Percentiles rank a stretch among this genome's conserved stretches.
phyloP scores from a whole-genome alignment of 2,797 vertebrate species.

The Anableps anableps region DNA sequence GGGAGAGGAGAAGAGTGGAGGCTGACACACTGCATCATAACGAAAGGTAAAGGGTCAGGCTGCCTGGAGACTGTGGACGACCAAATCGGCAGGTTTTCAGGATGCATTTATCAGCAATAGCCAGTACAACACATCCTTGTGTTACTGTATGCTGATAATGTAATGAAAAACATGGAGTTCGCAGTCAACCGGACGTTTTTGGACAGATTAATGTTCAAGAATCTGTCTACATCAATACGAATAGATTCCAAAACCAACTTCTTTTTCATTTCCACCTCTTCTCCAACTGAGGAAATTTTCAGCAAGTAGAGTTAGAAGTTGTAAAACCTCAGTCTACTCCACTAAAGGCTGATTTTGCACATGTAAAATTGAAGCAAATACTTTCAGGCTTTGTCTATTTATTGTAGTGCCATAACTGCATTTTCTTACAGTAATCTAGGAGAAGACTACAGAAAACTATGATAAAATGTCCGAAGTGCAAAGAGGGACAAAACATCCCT shows the following conservation, averaged over 20 bases:
- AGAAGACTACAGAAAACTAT: no score
- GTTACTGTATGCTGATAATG: not conserved
- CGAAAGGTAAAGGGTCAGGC: conserved; percentile 37
- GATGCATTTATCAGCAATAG: not conserved
- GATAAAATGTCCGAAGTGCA: no score
- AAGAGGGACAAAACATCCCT: no score
- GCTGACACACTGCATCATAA: conserved; percentile 49
- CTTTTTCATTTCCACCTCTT: no score
- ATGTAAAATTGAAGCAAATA: not conserved
- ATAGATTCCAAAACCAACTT: no score
- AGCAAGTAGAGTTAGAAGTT: no score
- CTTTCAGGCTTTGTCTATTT: not conserved
- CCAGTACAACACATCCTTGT: not conserved
- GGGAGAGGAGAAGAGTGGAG: conserved; percentile 28
- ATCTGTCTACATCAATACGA: no score
- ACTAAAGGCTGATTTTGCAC: not conserved
- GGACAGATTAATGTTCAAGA: no score
- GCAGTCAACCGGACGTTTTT: no score
- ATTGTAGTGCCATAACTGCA: no score
- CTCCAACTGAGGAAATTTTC: no score
- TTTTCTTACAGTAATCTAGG: no score
- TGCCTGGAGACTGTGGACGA: conserved; percentile 46
- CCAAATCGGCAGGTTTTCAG: conserved; percentile 40
- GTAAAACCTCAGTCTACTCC: not conserved
- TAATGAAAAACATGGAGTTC: not conserved